phyloP scores from a whole-genome alignment of 2,797 vertebrate genomes.

The Morelia viridis region DNA sequence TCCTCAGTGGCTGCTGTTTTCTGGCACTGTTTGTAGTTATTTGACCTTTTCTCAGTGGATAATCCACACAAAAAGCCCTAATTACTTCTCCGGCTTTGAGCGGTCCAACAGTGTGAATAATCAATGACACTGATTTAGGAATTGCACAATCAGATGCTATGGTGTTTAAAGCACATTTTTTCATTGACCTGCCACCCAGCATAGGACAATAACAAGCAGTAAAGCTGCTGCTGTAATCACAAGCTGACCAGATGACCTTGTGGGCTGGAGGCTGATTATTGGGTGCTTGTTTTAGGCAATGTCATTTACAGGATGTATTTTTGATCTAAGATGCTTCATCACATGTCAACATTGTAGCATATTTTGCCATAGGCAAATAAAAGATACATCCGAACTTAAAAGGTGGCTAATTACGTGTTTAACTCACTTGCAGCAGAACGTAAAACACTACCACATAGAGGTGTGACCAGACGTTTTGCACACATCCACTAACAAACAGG shows the following conservation, averaged over 20 bases:
- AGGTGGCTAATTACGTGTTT: constrained; percentile 5
- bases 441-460: background rate
- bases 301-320: constrained; percentile 63
- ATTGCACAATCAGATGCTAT: constrained; percentile 89
- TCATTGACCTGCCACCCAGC: constrained; percentile 79
- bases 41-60: constrained; percentile 97
- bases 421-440: background rate
- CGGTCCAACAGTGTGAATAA: constrained; percentile 88
- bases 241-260: constrained; percentile 88
- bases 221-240: constrained; percentile 80
- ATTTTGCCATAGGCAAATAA: background rate
- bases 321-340: constrained; percentile 36
- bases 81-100: constrained; percentile 95
- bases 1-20: constrained; percentile 81
- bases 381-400: background rate
- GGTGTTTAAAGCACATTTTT: constrained; percentile 82
- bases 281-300: constrained; percentile 78
- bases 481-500: background rate
- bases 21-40: constrained; percentile 90
- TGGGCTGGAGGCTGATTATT: constrained; percentile 81
- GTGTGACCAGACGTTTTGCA: background rate
- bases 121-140: constrained; percentile 92
- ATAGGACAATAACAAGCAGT: constrained; percentile 73
- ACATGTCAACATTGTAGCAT: constrained; percentile 41
- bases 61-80: constrained; percentile 98